These are phyloP conservation scores for Arrhamphus sclerolepis DNA, from an alignment of 2,797 vertebrate species.

Conservation along the genomic window DNA sequence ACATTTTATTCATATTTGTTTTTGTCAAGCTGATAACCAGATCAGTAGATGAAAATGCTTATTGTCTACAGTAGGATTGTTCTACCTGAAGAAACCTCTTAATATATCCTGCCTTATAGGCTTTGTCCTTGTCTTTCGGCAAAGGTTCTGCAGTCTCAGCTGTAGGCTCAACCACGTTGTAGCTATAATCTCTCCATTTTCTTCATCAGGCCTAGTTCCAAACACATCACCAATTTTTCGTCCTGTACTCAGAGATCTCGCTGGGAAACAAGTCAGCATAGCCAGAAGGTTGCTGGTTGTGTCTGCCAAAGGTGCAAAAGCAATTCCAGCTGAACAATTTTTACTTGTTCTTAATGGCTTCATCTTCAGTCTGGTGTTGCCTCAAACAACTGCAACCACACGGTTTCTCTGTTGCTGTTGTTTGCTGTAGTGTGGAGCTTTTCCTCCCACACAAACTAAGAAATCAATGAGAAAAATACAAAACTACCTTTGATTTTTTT, in stretches of 20 bases:
- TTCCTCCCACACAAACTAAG: slow-evolving; percentile 2
- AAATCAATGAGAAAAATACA: too few relatives aligned
- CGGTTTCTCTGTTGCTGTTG: neutral
- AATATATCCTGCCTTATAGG: too few relatives aligned
- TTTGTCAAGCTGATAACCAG: too few relatives aligned
- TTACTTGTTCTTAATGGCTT: slow-evolving; percentile 9
- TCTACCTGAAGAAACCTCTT: too few relatives aligned
- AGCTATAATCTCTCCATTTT: slow-evolving; percentile 55
- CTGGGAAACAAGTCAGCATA: slow-evolving; percentile 13
- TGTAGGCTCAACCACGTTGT: slow-evolving; percentile 33
- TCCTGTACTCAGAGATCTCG: slow-evolving; percentile 3
- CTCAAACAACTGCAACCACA: neutral
- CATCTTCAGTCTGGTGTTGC: neutral
- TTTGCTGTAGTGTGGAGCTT: neutral
- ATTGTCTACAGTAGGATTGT: too few relatives aligned
- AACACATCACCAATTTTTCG: slow-evolving; percentile 38
- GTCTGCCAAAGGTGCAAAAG: neutral
- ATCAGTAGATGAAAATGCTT: too few relatives aligned
- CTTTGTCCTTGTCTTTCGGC: too few relatives aligned
- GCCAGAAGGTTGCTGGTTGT: slow-evolving; percentile 9
- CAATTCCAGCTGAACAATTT: slow-evolving; percentile 1
- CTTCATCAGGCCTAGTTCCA: slow-evolving; percentile 48
- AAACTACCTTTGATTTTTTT: neutral
- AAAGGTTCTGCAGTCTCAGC: too few relatives aligned
- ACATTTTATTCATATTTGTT: too few relatives aligned